phyloP scores from a whole-genome alignment of 2,888 invertebrate genomes.

The Brenthis ino region DNA sequence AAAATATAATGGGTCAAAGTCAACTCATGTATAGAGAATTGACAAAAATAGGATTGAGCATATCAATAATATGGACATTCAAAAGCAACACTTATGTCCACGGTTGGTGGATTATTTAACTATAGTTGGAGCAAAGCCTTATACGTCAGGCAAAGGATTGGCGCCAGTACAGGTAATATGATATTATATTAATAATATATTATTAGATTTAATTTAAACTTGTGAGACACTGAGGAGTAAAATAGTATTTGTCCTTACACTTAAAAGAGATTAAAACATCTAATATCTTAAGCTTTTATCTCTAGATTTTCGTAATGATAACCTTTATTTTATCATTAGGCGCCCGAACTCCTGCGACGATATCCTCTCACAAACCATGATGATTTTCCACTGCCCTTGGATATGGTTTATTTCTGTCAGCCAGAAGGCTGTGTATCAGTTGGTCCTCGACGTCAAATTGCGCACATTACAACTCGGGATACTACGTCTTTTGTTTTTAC shows the following conservation, averaged over 20 bases:
- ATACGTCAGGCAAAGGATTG: slow-evolving; percentile 84
- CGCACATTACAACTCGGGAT: slow-evolving; percentile 86
- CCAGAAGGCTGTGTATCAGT: slow-evolving; percentile 98
- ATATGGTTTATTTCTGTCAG: slow-evolving; percentile 99
- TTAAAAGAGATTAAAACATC: background rate
- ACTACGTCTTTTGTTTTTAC: slow-evolving; percentile 98
- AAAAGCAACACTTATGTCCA: slow-evolving; percentile 92
- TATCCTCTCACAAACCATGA: slow-evolving; percentile 97
- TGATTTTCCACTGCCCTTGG: slow-evolving; percentile 98
- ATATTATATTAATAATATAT: slow-evolving; percentile 35
- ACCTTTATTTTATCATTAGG: slow-evolving; percentile 72
- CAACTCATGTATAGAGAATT: slow-evolving; percentile 48
- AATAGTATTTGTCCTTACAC: too few species aligned
- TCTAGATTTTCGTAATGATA: background rate
- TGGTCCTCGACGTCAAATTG: slow-evolving; percentile 88
- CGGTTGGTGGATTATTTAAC: slow-evolving; percentile 97
- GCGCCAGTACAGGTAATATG: slow-evolving; percentile 89
- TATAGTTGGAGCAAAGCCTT: slow-evolving; percentile 95
- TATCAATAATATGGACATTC: slow-evolving; percentile 78
- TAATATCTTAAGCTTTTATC: background rate
- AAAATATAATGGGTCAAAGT: slow-evolving; percentile 65
- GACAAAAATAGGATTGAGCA: slow-evolving; percentile 45
- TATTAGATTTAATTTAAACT: background rate
- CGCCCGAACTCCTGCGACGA: slow-evolving; percentile 96
- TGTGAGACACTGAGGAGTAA: too few species aligned